Evolutionary conservation across 2,797 vertebrate species (phyloP).

Genomic region (Steatocranus sp.): DNA sequence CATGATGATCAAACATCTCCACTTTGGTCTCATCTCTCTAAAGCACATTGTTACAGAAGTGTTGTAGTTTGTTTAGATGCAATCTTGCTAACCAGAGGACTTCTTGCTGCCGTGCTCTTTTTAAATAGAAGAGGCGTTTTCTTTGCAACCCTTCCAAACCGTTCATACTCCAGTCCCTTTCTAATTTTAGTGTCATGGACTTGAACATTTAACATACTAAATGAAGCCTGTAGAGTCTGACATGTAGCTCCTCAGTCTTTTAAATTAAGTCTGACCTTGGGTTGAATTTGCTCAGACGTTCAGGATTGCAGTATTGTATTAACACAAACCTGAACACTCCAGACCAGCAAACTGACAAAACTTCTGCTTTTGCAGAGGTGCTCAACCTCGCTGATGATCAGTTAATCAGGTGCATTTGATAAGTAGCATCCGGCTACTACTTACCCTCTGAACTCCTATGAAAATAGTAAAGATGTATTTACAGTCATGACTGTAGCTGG

Average conservation of each 20-base stretch:
- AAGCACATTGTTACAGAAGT: not conserved
- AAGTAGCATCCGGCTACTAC: not conserved
- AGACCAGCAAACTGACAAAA: not conserved
- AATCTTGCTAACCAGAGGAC: not conserved
- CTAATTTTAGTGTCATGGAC: not conserved
- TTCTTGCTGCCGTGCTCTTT: not conserved
- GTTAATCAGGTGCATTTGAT: not conserved
- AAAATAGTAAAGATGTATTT: not conserved
- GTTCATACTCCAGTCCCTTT: not conserved
- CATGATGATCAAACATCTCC: not conserved
- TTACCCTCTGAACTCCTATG: not conserved
- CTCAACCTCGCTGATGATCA: not conserved
- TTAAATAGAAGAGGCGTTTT: not conserved
- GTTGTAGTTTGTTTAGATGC: not conserved
- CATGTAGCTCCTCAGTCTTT: not conserved
- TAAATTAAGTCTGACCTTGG: not conserved
- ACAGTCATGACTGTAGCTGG: not conserved
- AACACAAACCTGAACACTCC: not conserved
- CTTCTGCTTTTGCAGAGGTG: not conserved
- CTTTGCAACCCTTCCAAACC: not conserved
- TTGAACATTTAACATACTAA: not conserved
- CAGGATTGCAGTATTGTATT: not conserved
- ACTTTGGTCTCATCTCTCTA: not conserved
- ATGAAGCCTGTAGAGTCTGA: not conserved
- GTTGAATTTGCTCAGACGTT: not conserved